These are phyloP conservation scores for Palythoa caribaeorum DNA, from an alignment of 92 coral and sea anemone genomes.

Conservation along the genomic window DNA sequence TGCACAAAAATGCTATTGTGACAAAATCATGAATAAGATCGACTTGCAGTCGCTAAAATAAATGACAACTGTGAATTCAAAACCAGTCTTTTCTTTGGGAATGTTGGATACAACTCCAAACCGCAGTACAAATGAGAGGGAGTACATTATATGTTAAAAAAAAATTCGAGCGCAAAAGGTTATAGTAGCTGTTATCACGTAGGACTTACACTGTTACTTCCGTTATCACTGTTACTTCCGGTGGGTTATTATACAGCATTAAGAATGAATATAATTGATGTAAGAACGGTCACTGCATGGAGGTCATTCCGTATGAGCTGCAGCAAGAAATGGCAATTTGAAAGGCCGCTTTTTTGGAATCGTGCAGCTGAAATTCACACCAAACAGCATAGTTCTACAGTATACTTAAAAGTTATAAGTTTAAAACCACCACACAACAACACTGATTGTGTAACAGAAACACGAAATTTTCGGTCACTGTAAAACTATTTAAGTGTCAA, in stretches of 20 bases:
- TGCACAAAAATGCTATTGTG: no score
- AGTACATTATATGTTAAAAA: neutral
- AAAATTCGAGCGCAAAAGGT: neutral
- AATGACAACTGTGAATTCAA: neutral
- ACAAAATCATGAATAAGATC: no score
- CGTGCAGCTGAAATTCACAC: neutral
- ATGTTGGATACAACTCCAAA: neutral
- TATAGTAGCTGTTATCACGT: neutral
- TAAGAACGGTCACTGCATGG: conserved; percentile 7
- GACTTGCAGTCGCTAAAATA: neutral
- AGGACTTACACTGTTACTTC: neutral
- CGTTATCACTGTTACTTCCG: neutral
- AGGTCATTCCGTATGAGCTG: conserved; percentile 6
- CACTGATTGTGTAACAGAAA: neutral
- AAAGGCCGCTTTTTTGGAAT: neutral
- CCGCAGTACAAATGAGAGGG: neutral
- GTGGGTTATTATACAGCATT: neutral
- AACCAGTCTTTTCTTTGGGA: neutral
- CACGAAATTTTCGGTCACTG: no score
- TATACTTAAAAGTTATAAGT: neutral
- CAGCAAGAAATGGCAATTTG: neutral
- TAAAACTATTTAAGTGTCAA: neutral
- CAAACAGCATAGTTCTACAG: neutral
- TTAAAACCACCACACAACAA: neutral
- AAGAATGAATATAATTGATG: neutral